Evolutionary conservation across 1,140 invertebrate genomes (phyloP).

Genomic region (Heliconius hermathena): DNA sequence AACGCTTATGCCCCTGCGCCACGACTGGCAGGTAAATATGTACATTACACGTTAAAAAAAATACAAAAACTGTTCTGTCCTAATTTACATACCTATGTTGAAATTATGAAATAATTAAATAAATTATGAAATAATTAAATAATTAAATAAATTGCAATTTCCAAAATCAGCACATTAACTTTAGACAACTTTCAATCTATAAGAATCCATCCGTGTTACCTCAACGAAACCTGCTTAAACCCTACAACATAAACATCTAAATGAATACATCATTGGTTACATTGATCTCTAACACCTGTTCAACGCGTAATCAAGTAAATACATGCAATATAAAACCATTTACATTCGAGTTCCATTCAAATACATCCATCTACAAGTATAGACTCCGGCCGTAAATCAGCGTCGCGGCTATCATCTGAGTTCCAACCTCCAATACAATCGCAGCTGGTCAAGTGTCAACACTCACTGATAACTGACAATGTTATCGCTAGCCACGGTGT

Average conservation of each 20-base stretch:
- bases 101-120: no score
- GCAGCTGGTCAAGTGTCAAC: constrained; percentile 38
- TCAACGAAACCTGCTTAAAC: not conserved
- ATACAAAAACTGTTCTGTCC: no score
- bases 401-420: constrained; percentile 22
- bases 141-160: not conserved
- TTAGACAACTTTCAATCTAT: not conserved
- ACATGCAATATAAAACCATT: constrained; percentile 8
- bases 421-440: constrained; percentile 28
- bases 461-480: constrained; percentile 42
- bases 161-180: not conserved
- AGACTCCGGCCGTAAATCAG: constrained; percentile 22
- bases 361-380: constrained; percentile 8
- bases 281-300: not conserved
- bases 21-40: no score
- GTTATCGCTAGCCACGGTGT: constrained; percentile 39
- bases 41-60: no score
- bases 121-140: no score
- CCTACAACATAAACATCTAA: not conserved
- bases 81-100: no score
- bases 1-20: no score
- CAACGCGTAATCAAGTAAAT: constrained; percentile 22
- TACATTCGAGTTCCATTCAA: constrained; percentile 10
- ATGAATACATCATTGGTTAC: not conserved
- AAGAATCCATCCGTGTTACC: not conserved